Percentiles rank a stretch among this genome's conserved stretches.
phyloP scores from a whole-genome alignment of 2,888 invertebrate genomes.

The Seira ritae region DNA sequence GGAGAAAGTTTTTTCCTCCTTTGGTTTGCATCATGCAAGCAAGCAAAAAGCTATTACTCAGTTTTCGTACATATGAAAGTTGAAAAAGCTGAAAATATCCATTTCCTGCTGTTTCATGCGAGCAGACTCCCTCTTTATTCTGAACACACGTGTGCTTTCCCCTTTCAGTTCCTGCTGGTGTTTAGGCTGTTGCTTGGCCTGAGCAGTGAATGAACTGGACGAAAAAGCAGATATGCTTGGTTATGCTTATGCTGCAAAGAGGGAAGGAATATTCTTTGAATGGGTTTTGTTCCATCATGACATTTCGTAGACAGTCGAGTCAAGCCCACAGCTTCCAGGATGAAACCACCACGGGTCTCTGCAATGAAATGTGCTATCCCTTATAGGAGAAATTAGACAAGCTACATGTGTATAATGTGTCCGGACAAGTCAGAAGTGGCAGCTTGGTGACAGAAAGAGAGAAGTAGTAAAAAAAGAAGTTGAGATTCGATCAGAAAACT shows the following conservation, averaged over 20 bases:
- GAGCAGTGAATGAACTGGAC: no score
- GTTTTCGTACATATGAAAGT: conserved; percentile 17
- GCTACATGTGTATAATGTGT: conserved; percentile 36
- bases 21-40: conserved; percentile 31
- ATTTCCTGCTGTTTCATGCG: conserved; percentile 58
- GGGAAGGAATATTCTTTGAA: conserved; percentile 29
- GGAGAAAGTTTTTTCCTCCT: conserved; percentile 33
- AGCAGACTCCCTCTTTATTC: conserved; percentile 38
- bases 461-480: conserved; percentile 18
- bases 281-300: conserved; percentile 6
- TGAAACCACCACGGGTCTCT: neutral
- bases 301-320: conserved; percentile 43
- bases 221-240: no score
- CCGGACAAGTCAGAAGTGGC: conserved; percentile 55
- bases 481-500: conserved; percentile 25
- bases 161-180: neutral
- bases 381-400: neutral
- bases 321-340: conserved; percentile 44
- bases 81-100: conserved; percentile 52
- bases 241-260: no score
- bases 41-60: conserved; percentile 13
- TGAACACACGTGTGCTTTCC: conserved; percentile 26
- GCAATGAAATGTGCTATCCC: no score
- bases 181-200: conserved; percentile 27
- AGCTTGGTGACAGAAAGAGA: conserved; percentile 45